Conservation (phyloP, 2,113 vertebrate species). For the Orycteropus afer region DNA sequence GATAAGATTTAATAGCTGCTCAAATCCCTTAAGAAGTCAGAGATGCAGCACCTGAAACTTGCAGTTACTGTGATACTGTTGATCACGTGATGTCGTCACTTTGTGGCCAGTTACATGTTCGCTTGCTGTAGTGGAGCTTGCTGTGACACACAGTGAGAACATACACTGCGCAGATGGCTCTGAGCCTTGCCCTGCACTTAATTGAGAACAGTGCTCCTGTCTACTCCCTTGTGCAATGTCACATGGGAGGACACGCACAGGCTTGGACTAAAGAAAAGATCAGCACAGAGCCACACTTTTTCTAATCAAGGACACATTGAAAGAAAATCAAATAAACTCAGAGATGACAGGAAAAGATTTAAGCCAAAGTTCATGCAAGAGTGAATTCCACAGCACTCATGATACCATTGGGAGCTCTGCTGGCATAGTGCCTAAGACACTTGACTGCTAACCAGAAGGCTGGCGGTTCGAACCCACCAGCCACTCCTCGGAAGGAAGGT, state of each 20-base stretch:
- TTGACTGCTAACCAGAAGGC: no score
- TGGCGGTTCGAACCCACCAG: no score
- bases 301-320: conserved; percentile 15
- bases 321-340: conserved; percentile 42
- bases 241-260: background rate
- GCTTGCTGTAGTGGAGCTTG: conserved; percentile 4
- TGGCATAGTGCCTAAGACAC: no score
- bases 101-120: background rate
- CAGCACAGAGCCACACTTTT: background rate
- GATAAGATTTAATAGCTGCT: background rate
- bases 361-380: background rate
- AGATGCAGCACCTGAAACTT: background rate
- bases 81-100: background rate
- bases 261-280: conserved; percentile 49
- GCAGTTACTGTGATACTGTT: background rate
- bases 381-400: background rate
- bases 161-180: background rate
- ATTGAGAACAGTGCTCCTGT: conserved; percentile 34
- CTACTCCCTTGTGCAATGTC: background rate
- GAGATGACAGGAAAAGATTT: conserved; percentile 14
- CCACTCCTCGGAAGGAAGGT: no score
- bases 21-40: conserved; percentile 20
- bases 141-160: background rate
- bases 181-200: background rate
- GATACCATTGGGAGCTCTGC: no score